Percentiles rank a stretch among this genome's conserved stretches.
These are phyloP conservation scores for Sinonovacula constricta DNA, from an alignment of 1,140 invertebrate genomes.

Conservation along the genomic window DNA sequence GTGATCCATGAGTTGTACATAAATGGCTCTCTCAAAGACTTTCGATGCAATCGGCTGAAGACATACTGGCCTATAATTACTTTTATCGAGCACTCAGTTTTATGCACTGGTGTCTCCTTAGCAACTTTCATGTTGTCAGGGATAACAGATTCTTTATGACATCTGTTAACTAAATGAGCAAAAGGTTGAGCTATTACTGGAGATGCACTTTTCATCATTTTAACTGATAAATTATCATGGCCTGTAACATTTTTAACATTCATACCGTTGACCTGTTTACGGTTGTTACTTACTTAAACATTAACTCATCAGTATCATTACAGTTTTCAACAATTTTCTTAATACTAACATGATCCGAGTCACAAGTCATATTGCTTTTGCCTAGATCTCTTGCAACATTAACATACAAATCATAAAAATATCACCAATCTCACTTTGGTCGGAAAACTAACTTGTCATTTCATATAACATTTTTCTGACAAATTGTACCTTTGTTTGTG, in stretches of 20 bases:
- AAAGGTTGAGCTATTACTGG: not conserved
- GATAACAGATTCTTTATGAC: not conserved
- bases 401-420: conserved; percentile 24
- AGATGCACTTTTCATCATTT: not conserved
- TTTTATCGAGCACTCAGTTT: conserved; percentile 26
- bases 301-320: conserved; percentile 10
- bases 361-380: not conserved
- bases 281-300: not conserved
- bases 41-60: conserved; percentile 25
- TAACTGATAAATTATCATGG: conserved; percentile 12
- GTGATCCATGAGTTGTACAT: conserved; percentile 7
- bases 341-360: conserved; percentile 4
- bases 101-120: conserved; percentile 4
- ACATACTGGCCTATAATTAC: conserved; percentile 30
- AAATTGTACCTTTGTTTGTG: conserved; percentile 19
- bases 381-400: conserved; percentile 19
- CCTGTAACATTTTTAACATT: conserved; percentile 20
- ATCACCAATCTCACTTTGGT: conserved; percentile 19
- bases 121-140: conserved; percentile 27
- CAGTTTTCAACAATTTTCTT: conserved; percentile 15
- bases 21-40: conserved; percentile 40
- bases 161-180: not conserved
- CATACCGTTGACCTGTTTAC: conserved; percentile 22
- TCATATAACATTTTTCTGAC: not conserved
- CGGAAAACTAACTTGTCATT: not conserved